Evolutionary conservation across 2,888 invertebrate species (phyloP).

Genomic region (Fragum fragum): DNA sequence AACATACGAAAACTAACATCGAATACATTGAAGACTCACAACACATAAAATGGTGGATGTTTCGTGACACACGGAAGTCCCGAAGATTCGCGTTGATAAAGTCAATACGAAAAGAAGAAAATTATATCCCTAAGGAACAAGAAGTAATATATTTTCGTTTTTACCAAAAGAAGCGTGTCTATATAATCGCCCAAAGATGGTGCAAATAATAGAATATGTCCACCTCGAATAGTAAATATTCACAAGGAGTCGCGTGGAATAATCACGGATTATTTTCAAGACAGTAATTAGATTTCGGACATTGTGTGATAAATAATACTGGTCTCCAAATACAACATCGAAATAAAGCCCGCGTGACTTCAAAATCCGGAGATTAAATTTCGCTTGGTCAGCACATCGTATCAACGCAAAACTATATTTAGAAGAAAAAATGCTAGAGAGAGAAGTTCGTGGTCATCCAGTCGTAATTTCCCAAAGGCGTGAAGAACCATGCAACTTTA

Average conservation of each 20-base stretch:
- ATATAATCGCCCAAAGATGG: constrained; percentile 1
- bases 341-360: neutral
- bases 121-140: neutral
- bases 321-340: neutral
- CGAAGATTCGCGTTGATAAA: constrained; percentile 4
- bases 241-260: neutral
- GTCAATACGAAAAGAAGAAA: constrained; percentile 1
- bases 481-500: neutral
- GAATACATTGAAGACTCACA: too few relatives aligned
- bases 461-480: neutral
- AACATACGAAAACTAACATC: too few relatives aligned
- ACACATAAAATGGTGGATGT: too few relatives aligned
- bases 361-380: neutral
- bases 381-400: neutral
- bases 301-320: neutral
- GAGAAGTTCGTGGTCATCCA: neutral
- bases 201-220: constrained; percentile 22
- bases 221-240: constrained; percentile 27
- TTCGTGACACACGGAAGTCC: neutral
- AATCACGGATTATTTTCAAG: constrained; percentile 4
- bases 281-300: constrained; percentile 7
- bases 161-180: constrained; percentile 2
- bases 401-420: neutral
- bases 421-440: neutral
- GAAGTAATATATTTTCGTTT: constrained; percentile 21